These are phyloP conservation scores for Plutomurus gul DNA, from an alignment of 1,140 invertebrate species.

Conservation along the genomic window DNA sequence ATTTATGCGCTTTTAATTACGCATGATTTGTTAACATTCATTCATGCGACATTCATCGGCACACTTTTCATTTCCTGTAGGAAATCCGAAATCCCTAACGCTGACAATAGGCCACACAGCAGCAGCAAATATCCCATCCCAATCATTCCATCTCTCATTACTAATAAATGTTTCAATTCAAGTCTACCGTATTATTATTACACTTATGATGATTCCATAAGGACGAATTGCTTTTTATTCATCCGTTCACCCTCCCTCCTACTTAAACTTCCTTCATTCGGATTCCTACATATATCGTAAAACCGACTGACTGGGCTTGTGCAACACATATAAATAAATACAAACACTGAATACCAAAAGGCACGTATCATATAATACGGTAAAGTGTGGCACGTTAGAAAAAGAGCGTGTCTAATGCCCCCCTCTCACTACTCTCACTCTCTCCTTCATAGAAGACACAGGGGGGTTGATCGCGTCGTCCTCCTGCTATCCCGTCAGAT, in stretches of 20 bases:
- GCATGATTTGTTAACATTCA: background rate
- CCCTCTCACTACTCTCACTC: background rate
- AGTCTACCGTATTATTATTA: slow-evolving; percentile 3
- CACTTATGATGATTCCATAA: background rate
- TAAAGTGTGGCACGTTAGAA: background rate
- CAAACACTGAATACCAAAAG: no score
- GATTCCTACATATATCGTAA: no score
- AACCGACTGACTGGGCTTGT: no score
- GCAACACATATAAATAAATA: no score
- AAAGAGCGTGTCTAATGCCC: background rate
- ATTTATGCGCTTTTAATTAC: background rate
- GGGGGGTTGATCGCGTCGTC: no score
- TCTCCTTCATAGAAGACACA: background rate
- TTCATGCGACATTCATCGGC: background rate
- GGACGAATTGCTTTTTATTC: background rate
- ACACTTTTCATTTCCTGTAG: slow-evolving; percentile 14
- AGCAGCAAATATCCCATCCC: background rate
- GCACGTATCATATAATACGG: no score
- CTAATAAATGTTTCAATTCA: slow-evolving; percentile 28
- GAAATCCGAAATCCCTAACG: background rate
- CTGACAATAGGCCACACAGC: background rate
- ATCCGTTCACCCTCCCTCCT: background rate
- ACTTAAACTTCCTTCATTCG: no score
- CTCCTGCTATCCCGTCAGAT: no score
- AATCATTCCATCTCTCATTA: background rate